A percentile compares a stretch with the other conserved stretches of the same genome.
These are phyloP conservation scores for Acronicta leporina DNA, from an alignment of 2,888 invertebrate genomes.

Conservation along the genomic window DNA sequence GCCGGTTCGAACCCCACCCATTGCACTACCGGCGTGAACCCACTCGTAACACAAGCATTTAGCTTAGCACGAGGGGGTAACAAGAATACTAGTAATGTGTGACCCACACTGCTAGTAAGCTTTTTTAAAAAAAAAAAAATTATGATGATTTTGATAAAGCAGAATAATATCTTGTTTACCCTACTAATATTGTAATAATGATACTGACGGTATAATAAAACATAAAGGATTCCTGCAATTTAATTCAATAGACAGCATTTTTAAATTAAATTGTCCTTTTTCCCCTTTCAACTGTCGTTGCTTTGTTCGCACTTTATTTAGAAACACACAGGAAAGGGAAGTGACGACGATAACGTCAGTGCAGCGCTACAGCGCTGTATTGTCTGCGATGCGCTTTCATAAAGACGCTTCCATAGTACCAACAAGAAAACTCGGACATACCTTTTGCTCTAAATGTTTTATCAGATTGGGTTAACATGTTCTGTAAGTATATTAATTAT, in stretches of 20 bases:
- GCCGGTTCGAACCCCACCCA: no score
- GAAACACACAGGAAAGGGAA: constrained; percentile 64
- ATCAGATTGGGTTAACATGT: constrained; percentile 1
- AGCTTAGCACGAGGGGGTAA: no score
- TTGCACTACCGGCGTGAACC: no score
- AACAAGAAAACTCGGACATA: constrained; percentile 29
- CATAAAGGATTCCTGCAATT: background rate
- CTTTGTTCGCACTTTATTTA: constrained; percentile 54
- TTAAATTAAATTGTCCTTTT: constrained; percentile 1
- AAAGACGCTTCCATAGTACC: constrained; percentile 47
- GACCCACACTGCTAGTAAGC: no score
- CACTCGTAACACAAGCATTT: no score
- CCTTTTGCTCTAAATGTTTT: constrained; percentile 10
- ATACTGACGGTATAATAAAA: background rate
- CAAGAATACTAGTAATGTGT: no score
- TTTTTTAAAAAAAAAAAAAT: no score
- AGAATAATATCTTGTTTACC: no score
- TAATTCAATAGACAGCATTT: background rate
- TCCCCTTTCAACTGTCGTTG: constrained; percentile 25
- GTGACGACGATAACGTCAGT: constrained; percentile 65
- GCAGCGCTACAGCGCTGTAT: constrained; percentile 57
- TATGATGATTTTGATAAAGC: no score
- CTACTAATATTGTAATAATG: no score
- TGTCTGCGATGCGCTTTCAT: constrained; percentile 58
- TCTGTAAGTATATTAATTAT: background rate